Percentiles rank a stretch among this genome's conserved stretches.
These are phyloP conservation scores for Hippocampus comes DNA, from an alignment of 2,113 vertebrate species.

Conservation along the genomic window DNA sequence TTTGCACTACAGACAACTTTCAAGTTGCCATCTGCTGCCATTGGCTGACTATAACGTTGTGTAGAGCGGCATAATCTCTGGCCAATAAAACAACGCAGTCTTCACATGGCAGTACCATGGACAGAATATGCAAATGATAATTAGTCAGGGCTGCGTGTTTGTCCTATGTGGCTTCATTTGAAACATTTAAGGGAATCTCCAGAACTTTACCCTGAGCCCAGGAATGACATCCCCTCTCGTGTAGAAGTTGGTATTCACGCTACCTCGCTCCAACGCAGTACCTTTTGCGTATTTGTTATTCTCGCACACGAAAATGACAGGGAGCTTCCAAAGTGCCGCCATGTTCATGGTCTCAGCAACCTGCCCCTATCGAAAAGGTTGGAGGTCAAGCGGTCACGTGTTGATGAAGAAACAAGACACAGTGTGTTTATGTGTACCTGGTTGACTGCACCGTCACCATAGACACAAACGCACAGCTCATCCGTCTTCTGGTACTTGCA, in stretches of 20 bases:
- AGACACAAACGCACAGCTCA: conserved; percentile 81
- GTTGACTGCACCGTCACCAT: conserved; percentile 94
- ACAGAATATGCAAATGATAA: too few relatives aligned
- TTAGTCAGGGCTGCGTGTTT: too few relatives aligned
- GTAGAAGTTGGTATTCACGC: conserved; percentile 89
- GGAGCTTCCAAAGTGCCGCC: conserved; percentile 91
- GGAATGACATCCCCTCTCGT: conserved; percentile 88
- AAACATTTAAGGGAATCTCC: neutral
- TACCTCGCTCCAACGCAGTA: conserved; percentile 80
- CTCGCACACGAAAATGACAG: conserved; percentile 90
- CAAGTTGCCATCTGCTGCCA: too few relatives aligned
- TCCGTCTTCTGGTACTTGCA: conserved; percentile 84
- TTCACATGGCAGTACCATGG: too few relatives aligned
- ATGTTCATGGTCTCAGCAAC: conserved; percentile 92
- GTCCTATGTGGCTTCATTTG: too few relatives aligned
- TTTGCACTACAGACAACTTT: too few relatives aligned
- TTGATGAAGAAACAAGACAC: neutral
- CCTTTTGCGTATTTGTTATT: conserved; percentile 94
- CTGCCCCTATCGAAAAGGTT: conserved; percentile 77
- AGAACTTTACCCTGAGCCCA: conserved; percentile 75
- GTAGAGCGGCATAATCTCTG: too few relatives aligned
- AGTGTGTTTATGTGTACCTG: conserved; percentile 71
- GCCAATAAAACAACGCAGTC: too few relatives aligned
- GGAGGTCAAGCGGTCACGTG: neutral
- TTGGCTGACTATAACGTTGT: too few relatives aligned